Evolutionary conservation across 2,113 vertebrate species (phyloP).

Genomic region (Nesoenas mayeri): DNA sequence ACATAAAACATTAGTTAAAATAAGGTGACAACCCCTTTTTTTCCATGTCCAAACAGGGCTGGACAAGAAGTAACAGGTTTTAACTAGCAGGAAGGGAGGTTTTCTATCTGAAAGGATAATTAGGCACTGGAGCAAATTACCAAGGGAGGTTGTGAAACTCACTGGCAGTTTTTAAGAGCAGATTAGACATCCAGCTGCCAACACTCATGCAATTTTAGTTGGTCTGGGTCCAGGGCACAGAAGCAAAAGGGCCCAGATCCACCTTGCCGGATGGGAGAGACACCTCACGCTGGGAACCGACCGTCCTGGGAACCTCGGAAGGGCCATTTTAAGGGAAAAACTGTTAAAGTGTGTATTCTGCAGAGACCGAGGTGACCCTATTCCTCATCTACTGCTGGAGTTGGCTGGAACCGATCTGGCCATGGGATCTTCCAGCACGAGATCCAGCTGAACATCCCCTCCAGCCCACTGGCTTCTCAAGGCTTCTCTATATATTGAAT

Average conservation of each 20-base stretch:
- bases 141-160: slow-evolving; percentile 66
- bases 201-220: slow-evolving; percentile 48
- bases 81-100: slow-evolving; percentile 24
- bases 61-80: slow-evolving; percentile 36
- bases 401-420: background rate
- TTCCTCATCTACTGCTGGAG: background rate
- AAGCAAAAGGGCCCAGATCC: slow-evolving; percentile 29
- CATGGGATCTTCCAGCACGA: background rate
- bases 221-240: slow-evolving; percentile 37
- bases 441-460: background rate
- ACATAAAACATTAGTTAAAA: background rate
- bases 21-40: background rate
- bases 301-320: background rate
- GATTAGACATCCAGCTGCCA: slow-evolving; percentile 63
- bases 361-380: background rate
- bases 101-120: slow-evolving; percentile 61
- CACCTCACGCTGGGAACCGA: slow-evolving; percentile 18
- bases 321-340: background rate
- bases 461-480: background rate
- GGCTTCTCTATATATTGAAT: background rate
- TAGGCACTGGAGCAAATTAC: slow-evolving; percentile 59
- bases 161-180: slow-evolving; percentile 63
- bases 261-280: slow-evolving; percentile 26
- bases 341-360: background rate
- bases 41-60: background rate